Evolutionary conservation across 2,797 vertebrate species (phyloP).

Genomic region (Hipposideros larvatus): DNA sequence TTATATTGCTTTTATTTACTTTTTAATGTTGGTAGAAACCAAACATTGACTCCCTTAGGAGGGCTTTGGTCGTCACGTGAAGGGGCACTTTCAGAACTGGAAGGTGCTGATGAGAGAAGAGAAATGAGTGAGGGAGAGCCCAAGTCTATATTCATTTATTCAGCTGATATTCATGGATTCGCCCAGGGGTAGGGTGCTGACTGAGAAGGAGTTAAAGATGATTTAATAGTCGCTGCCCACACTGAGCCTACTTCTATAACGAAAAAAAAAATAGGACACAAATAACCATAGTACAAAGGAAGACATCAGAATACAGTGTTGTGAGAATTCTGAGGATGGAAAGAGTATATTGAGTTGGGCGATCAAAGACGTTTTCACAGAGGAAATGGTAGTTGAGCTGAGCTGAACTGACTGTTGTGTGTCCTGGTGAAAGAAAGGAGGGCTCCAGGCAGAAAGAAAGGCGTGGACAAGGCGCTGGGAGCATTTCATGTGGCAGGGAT

Average conservation of each 20-base stretch:
- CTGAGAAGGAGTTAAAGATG: neutral
- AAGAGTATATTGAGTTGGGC: neutral
- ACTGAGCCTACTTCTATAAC: neutral
- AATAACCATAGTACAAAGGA: neutral
- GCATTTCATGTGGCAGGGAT: neutral
- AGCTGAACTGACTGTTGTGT: neutral
- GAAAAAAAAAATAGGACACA: neutral
- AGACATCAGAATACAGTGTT: neutral
- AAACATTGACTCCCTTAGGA: neutral
- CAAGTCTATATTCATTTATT: neutral
- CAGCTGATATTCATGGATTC: neutral
- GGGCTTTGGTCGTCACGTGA: neutral
- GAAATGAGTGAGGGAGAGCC: neutral
- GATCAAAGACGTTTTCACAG: neutral
- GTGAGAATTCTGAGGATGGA: neutral
- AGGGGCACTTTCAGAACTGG: too few species aligned
- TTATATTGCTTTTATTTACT: neutral
- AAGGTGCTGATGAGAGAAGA: neutral
- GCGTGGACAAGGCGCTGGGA: rapidly evolving
- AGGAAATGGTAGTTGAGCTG: neutral
- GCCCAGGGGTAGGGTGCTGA: neutral
- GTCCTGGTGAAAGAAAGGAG: neutral
- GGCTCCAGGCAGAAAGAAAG: neutral
- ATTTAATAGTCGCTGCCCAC: neutral
- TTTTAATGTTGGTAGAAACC: neutral